phyloP scores from a whole-genome alignment of 2,113 vertebrate species.

The Cryptoleucopteryx plumbea region DNA sequence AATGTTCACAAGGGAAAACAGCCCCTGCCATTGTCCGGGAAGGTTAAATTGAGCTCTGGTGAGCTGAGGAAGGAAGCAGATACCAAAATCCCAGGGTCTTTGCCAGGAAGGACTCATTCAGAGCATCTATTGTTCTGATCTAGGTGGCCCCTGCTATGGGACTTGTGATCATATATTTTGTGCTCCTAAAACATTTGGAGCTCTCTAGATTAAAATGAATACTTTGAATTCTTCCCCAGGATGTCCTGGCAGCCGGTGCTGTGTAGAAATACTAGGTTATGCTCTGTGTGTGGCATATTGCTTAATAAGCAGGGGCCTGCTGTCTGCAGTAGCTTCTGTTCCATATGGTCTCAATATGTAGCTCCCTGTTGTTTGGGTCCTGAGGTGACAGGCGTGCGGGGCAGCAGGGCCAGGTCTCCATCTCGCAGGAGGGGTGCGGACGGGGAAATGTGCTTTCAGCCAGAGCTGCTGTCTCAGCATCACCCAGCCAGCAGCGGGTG shows the following conservation, averaged over 20 bases:
- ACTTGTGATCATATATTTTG: not conserved
- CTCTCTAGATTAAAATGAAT: not conserved
- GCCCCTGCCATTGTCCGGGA: not conserved
- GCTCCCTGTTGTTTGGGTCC: not conserved
- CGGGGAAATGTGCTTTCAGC: not conserved
- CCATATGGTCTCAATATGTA: not conserved
- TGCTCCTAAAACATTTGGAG: not conserved
- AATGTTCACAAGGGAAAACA: not conserved
- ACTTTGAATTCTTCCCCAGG: not conserved
- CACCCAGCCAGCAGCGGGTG: not conserved
- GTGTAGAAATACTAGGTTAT: not conserved
- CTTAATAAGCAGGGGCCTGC: not conserved
- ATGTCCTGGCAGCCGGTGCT: not conserved
- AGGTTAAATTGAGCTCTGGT: not conserved
- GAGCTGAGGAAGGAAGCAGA: constrained; percentile 1
- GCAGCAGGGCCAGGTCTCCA: not conserved
- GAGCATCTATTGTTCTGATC: not conserved
- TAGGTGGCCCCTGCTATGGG: not conserved
- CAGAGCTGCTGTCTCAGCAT: not conserved
- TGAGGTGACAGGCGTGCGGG: not conserved
- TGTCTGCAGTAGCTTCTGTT: not conserved
- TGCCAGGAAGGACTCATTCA: constrained; percentile 3
- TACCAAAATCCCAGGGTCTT: constrained; percentile 4
- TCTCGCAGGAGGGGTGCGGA: fast-evolving
- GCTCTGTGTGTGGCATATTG: not conserved